A percentile compares a stretch with the other conserved stretches of the same genome.
These are phyloP conservation scores for Diplodus puntazzo DNA, from an alignment of 2,797 vertebrate genomes.

Conservation along the genomic window DNA sequence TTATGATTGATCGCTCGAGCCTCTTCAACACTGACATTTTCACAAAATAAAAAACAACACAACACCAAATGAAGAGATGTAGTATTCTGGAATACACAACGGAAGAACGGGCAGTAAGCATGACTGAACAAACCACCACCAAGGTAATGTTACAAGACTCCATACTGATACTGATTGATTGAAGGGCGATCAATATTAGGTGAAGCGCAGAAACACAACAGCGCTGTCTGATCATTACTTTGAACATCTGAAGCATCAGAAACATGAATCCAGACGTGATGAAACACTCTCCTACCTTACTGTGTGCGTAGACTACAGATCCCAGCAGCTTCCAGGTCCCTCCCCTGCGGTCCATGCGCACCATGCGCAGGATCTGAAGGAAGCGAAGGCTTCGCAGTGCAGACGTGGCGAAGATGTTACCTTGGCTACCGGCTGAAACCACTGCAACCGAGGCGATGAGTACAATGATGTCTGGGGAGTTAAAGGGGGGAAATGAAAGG, in stretches of 20 bases:
- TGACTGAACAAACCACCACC: no score
- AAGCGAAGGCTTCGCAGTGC: conserved; percentile 98
- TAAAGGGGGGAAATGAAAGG: conserved; percentile 61
- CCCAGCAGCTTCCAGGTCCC: conserved; percentile 99
- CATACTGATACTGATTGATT: background rate
- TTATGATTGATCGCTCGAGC: no score
- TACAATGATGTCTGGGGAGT: conserved; percentile 94
- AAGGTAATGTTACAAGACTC: no score
- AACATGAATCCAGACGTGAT: background rate
- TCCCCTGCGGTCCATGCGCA: conserved; percentile 98
- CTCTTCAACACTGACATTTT: no score
- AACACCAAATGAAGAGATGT: no score
- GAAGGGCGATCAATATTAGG: background rate
- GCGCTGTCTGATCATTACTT: background rate
- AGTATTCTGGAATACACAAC: no score
- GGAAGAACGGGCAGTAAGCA: no score
- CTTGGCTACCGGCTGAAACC: conserved; percentile 98
- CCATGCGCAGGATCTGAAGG: conserved; percentile 99
- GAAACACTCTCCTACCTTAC: conserved; percentile 87
- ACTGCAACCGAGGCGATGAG: conserved; percentile 98
- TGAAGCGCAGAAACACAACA: background rate
- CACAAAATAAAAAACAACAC: no score
- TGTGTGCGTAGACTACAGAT: conserved; percentile 98
- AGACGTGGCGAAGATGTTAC: conserved; percentile 98
- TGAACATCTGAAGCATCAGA: background rate